These are phyloP conservation scores for Stegastes partitus DNA, from an alignment of 2,113 vertebrate genomes.

Conservation along the genomic window DNA sequence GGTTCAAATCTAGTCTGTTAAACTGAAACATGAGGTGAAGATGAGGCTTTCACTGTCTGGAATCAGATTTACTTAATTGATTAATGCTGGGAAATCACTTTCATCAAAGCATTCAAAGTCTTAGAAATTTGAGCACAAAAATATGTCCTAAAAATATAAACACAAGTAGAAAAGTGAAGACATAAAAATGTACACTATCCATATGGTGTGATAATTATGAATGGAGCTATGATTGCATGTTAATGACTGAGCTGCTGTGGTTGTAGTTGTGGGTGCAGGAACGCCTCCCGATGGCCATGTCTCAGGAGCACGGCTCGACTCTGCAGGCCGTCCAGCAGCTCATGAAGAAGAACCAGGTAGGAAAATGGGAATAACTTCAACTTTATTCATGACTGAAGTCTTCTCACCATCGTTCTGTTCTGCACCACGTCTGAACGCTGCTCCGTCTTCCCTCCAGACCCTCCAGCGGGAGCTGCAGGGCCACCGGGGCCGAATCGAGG, in stretches of 20 bases:
- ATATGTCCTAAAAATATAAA: too few species aligned
- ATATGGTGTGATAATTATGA: too few species aligned
- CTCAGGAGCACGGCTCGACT: slow-evolving; percentile 88
- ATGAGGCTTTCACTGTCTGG: too few species aligned
- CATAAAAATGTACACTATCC: too few species aligned
- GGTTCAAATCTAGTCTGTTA: too few species aligned
- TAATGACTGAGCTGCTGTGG: background rate
- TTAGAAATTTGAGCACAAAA: too few species aligned
- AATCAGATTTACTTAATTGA: too few species aligned
- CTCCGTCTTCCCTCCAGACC: slow-evolving; percentile 75
- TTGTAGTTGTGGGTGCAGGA: slow-evolving; percentile 92
- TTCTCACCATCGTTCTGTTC: background rate
- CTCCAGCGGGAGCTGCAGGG: slow-evolving; percentile 93
- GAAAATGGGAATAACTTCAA: background rate
- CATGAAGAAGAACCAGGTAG: slow-evolving; percentile 95
- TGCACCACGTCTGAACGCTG: background rate
- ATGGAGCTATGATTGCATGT: too few species aligned
- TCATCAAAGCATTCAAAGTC: too few species aligned
- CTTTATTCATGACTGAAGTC: background rate
- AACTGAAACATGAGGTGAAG: too few species aligned
- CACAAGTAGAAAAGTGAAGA: too few species aligned
- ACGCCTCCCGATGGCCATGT: slow-evolving; percentile 88
- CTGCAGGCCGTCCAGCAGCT: slow-evolving; percentile 92
- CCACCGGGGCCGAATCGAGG: slow-evolving; percentile 87
- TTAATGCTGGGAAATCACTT: too few species aligned